These are phyloP conservation scores for Scrobipalpa atriplicella DNA, from an alignment of 2,888 invertebrate genomes.

Conservation along the genomic window DNA sequence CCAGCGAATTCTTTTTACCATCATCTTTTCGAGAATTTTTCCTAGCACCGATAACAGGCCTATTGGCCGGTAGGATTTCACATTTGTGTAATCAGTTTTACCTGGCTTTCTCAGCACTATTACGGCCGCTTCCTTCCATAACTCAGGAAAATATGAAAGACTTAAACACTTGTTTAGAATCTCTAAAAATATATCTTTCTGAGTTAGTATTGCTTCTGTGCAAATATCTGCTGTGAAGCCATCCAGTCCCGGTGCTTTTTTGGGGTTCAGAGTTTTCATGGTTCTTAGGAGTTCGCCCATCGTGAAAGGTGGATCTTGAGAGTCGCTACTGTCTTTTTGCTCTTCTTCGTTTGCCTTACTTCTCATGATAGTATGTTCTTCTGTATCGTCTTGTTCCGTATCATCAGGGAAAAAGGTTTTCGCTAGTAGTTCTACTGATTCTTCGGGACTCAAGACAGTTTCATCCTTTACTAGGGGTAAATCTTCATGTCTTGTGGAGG, in stretches of 20 bases:
- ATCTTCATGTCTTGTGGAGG: slow-evolving; percentile 22
- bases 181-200: background rate
- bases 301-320: background rate
- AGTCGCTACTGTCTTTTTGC: background rate
- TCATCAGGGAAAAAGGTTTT: slow-evolving; percentile 10
- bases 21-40: background rate
- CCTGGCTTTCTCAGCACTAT: slow-evolving; percentile 33
- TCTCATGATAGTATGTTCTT: background rate
- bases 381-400: background rate
- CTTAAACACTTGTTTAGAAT: slow-evolving; percentile 27
- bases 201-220: background rate
- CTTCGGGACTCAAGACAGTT: background rate
- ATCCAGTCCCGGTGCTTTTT: slow-evolving; percentile 24
- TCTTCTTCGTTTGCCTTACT: background rate
- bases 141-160: slow-evolving; percentile 30
- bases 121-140: slow-evolving; percentile 35
- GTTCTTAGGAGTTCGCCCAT: background rate
- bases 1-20: slow-evolving; percentile 26
- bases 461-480: background rate
- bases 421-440: background rate
- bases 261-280: background rate
- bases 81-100: slow-evolving; percentile 31
- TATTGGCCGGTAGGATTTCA: slow-evolving; percentile 27
- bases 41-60: slow-evolving; percentile 23
- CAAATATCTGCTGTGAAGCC: slow-evolving; percentile 31